A percentile compares a stretch with the other conserved stretches of the same genome.
phyloP scores from a whole-genome alignment of 1,140 invertebrate species.

The Cyclina sinensis region DNA sequence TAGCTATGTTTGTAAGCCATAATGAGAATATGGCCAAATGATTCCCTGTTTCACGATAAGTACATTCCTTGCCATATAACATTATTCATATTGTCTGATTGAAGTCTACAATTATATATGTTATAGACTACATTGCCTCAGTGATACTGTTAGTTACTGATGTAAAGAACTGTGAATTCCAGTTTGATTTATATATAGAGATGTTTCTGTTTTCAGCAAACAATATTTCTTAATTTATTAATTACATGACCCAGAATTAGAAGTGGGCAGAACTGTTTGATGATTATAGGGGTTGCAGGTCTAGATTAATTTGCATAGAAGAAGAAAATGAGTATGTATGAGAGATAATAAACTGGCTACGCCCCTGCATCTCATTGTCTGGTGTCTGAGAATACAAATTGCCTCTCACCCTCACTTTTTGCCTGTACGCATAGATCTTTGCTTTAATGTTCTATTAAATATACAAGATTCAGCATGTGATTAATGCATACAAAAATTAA shows the following conservation, averaged over 20 bases:
- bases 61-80: too few relatives aligned
- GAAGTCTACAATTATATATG: too few relatives aligned
- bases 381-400: neutral
- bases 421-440: neutral
- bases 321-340: neutral
- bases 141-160: too few relatives aligned
- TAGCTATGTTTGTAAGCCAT: too few relatives aligned
- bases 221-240: neutral
- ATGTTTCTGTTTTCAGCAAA: too few relatives aligned
- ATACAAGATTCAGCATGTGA: neutral
- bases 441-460: neutral
- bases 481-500: neutral
- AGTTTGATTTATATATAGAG: too few relatives aligned
- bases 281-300: neutral
- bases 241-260: neutral
- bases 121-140: too few relatives aligned
- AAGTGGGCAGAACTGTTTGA: neutral
- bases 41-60: too few relatives aligned
- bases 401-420: neutral
- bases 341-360: neutral
- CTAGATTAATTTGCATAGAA: neutral
- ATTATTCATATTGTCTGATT: too few relatives aligned
- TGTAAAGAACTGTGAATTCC: too few relatives aligned
- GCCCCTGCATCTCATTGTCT: neutral
- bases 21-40: too few relatives aligned